Evolutionary conservation across 2,113 vertebrate genomes (phyloP), one percentile per base, ranked within the genome.

Genomic region (Eolophus roseicapilla): DNA sequence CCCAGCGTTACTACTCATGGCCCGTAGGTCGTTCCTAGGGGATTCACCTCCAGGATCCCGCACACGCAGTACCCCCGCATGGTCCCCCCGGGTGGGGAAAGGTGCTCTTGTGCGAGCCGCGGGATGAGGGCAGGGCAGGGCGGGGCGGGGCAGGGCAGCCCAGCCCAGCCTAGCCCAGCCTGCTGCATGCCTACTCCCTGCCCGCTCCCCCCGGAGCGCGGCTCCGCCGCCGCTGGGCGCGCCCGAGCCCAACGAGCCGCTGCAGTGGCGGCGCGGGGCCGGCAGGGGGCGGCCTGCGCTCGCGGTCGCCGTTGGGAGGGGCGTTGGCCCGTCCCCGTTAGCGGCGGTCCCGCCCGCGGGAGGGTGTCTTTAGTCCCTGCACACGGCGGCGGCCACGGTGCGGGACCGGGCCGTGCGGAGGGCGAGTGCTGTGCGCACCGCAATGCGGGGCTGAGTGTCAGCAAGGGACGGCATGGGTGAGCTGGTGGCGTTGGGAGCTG

Each of bases 401-500:
- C 4, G 60, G 39, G 2, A 16, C 1, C 19, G 67, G 28, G 49
- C 39, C 3, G 44, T 33, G 53, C 1, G 20, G 44, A 2, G 17
- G 49, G 53, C 2, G 31, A 3, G 10, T 1, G 55, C 1, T 4
- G 31, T 3, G 11, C 28, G 3, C 31, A 8, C 19, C 12, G 55
- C 33, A 57, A 33, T 9, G 33, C 19, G 13, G 20, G 8, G 33
- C 19, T 1, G 60, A 44, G n/a, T 9, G 71, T 4, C 25, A 20
- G 55, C 62, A 3, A 4, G 21, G 1, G 13, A 10, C 37, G 47
- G 77, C 77, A 17, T 47, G 17, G 15, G 27, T 0, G 52, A 44
- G 68, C 37, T 6, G 27, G 6, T 13, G 27, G 29, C 2, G 1
- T 0, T 7, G 6, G 47, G 12, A 60, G 12, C 24, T 21, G 2